phyloP scores from a whole-genome alignment of 2,113 vertebrate species.

The Erinaceus europaeus region DNA sequence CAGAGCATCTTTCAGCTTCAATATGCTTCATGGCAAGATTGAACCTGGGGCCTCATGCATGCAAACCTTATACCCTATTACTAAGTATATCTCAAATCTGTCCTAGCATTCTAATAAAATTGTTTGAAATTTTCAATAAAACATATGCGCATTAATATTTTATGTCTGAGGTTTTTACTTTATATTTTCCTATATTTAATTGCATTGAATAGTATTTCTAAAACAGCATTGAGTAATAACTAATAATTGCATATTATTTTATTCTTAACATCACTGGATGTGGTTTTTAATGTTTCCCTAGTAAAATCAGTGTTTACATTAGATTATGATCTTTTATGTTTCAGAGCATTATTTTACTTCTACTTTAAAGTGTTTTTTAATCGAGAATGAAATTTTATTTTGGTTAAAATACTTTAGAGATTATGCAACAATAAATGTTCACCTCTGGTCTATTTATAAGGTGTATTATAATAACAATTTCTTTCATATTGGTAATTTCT shows the following conservation, averaged over 20 bases:
- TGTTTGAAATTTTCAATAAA: background rate
- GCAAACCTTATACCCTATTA: too few relatives aligned
- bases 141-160: background rate
- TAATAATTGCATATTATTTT: background rate
- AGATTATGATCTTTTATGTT: background rate
- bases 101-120: background rate
- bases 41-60: too few relatives aligned
- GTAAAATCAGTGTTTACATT: background rate
- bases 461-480: background rate
- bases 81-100: too few relatives aligned
- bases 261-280: background rate
- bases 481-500: background rate
- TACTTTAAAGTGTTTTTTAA: background rate
- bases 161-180: background rate
- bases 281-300: background rate
- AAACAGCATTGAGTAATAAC: background rate
- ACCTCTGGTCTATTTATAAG: background rate
- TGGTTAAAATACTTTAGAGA: background rate
- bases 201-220: background rate
- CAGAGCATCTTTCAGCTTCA: too few relatives aligned
- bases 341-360: background rate
- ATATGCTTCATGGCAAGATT: too few relatives aligned
- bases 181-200: conserved; percentile 3
- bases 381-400: background rate
- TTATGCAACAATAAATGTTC: background rate